phyloP scores from a whole-genome alignment of 2,888 invertebrate genomes.

The Hyles lineata region DNA sequence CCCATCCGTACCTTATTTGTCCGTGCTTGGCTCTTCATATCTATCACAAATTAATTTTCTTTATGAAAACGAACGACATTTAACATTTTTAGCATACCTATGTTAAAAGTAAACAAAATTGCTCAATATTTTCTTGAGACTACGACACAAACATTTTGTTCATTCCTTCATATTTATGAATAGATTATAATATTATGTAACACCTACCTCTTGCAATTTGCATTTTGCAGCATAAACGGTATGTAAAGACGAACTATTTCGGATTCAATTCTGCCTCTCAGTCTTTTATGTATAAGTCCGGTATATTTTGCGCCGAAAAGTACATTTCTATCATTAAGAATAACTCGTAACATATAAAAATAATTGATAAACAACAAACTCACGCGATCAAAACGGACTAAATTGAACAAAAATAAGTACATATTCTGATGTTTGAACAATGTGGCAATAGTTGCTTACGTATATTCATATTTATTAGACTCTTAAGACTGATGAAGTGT shows the following conservation, averaged over 20 bases:
- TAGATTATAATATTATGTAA: not conserved
- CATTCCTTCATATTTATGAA: not conserved
- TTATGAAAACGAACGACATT: too few species aligned
- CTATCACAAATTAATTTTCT: too few species aligned
- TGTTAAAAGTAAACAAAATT: not conserved
- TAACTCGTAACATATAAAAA: not conserved
- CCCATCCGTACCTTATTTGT: too few species aligned
- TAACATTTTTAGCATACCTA: not conserved
- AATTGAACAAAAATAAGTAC: not conserved
- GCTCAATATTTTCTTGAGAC: not conserved
- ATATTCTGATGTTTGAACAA: not conserved
- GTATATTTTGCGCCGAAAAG: conserved; percentile 5
- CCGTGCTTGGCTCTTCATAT: too few species aligned
- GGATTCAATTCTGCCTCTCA: not conserved
- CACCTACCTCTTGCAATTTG: conserved; percentile 1
- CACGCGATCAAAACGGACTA: not conserved
- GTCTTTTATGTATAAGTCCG: not conserved
- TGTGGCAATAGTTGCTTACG: not conserved
- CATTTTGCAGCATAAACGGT: not conserved
- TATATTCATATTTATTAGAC: conserved; percentile 10
- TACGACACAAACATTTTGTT: not conserved
- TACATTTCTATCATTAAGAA: not conserved
- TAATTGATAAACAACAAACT: not conserved
- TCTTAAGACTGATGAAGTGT: conserved; percentile 17
- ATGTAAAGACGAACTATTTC: not conserved